A percentile compares a stretch with the other conserved stretches of the same genome.
Conservation (phyloP, 1,140 invertebrate genomes). For the Tribolium castaneum region DNA sequence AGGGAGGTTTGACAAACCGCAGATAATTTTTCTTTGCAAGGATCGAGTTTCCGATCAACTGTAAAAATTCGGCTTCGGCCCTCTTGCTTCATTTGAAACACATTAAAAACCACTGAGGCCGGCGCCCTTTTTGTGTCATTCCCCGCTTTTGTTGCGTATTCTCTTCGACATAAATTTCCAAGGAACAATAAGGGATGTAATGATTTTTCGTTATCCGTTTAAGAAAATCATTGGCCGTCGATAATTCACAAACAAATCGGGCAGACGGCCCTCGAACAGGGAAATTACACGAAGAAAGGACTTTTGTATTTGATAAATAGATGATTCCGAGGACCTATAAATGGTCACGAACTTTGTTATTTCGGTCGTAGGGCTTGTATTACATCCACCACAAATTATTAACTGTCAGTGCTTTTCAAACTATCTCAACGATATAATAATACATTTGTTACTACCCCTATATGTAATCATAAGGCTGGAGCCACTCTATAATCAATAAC, state of each 20-base stretch:
- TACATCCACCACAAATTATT: conserved; percentile 14
- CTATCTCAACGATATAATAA: conserved; percentile 31
- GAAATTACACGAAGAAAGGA: background rate
- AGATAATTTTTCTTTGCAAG: conserved; percentile 51
- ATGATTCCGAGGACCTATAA: background rate
- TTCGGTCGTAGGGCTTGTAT: conserved; percentile 1
- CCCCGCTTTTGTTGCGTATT: conserved; percentile 24
- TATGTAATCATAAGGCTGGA: conserved; percentile 25
- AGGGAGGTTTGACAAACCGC: conserved; percentile 52
- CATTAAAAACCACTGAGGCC: conserved; percentile 26
- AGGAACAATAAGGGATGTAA: conserved; percentile 18
- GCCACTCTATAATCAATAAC: conserved; percentile 35
- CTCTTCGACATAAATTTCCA: conserved; percentile 6
- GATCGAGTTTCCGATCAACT: conserved; percentile 52
- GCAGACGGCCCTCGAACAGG: background rate
- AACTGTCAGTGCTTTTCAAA: conserved; percentile 18
- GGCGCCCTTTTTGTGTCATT: conserved; percentile 28
- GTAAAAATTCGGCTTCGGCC: conserved; percentile 46
- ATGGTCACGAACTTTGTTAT: conserved; percentile 3
- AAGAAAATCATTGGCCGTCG: conserved; percentile 15
- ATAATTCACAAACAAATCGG: conserved; percentile 30
- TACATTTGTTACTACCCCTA: conserved; percentile 39
- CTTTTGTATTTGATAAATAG: background rate
- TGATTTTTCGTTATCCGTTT: conserved; percentile 26
- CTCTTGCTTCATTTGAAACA: conserved; percentile 15